Base-by-base conservation (phyloP, 1,140 invertebrate species). In the Heliothis subflexa region DNA sequence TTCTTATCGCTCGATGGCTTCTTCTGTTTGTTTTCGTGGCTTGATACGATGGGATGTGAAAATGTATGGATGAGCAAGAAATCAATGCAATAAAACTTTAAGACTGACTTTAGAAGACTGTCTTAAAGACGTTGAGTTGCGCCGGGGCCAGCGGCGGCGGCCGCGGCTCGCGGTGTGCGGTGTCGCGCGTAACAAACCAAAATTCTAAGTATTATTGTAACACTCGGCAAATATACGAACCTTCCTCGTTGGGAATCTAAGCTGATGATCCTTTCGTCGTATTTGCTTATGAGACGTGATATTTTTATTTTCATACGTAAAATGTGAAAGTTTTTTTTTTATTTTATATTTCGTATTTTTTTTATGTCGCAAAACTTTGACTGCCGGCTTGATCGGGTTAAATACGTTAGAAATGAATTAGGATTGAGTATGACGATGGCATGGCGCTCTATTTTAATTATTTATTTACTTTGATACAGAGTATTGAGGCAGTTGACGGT, bases 91-190 rank as follows among this genome's bases (percentile, higher is more conserved):
- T 92, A 94, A 89, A 93, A 89, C 87, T 92, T 93, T 91, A 86
- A 94, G 92, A 93, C 92, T 94, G 91, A 93, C 91, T 92, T 94
- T 82, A 91, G 90, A 94, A 94, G 92, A 94, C 92, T 94, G 91
- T 93, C 91, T 93, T 91, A 88, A 92, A 91, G 89, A 89, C 68
- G 87, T 82, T 80, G 80, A 82, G 74, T 61, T 73, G 81, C 50
- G 79, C 64, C 76, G 72, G 68, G 50, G 57, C 57, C 54, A 21
- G 54, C n/a, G 12, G 61, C 33, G 62, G 70, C 66, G 55, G 54
- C 5, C 16, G 54, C 54, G 54, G 13, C 54, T 25, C 18, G 59
- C 16, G 77, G 66, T 62, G 71, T 25, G 82, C 74, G 61, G 77
- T 81, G 68, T 78, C 70, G 79, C 71, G 78, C 79, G 82, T 79